Evolutionary conservation across 2,113 vertebrate genomes (phyloP), one percentile per base, ranked within the genome.

Genomic region (Globicephala melas): DNA sequence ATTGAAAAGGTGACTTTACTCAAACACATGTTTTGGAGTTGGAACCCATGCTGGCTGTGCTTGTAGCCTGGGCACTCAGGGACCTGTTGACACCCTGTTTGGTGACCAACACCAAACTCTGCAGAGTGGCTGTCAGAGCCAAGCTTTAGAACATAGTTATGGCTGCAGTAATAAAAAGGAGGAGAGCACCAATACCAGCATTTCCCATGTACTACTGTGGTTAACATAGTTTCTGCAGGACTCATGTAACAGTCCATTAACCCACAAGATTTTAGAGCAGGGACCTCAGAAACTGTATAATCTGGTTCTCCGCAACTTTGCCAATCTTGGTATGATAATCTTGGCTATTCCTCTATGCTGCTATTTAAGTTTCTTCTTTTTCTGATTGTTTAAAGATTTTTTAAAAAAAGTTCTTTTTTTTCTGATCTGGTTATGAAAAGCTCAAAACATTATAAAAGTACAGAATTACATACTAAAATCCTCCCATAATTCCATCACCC

Each of bases 71-170:
- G 98, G 98, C 85, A 38, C 89, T 96, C 38, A 38, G 55, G 79
- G 79, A 96, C 95, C 93, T 85, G 63, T 74, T 92, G 74, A 68
- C 68, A 95, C 94, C 97, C 85, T 91, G 53, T 92, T 89, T 96
- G 96, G 95, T 95, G 98, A 92, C 86, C 71, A 81, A 94, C 28
- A 80, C 53, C 74, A 94, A 89, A 92, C 95, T 91, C 94, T 94
- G 90, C 74, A 97, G 53, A 97, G 84, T 58, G 80, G 21, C 77
- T 18, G 1, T 67, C 36, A 71, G 76, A 77, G 68, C 88, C 76
- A 92, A 83, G 68, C 95, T 98, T 98, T 98, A 98, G 95, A 97
- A 98, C 84, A 96, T 84, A 96, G 96, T 98, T 98, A 98, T 73
- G 62, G 82, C 86, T 93, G 97, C 68, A 96, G 71, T 95, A 91